A percentile compares a stretch with the other conserved stretches of the same genome.
These are phyloP conservation scores for Nipponacmea schrenckii DNA, from an alignment of 2,888 invertebrate species.

Conservation along the genomic window DNA sequence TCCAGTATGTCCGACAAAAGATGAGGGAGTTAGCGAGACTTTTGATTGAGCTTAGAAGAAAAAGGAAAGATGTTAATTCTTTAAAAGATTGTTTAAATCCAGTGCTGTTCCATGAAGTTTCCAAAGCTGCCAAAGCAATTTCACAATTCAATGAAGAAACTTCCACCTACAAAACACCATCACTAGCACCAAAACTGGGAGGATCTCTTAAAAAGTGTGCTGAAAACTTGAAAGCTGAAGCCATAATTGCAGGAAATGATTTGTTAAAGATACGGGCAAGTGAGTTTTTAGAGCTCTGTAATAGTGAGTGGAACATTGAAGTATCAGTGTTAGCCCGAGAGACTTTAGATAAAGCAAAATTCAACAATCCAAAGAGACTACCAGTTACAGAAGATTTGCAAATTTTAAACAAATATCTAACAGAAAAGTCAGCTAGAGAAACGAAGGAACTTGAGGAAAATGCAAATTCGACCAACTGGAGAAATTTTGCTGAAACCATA, in stretches of 20 bases:
- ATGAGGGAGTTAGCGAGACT: neutral
- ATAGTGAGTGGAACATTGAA: neutral
- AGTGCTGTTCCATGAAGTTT: neutral
- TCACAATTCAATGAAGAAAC: neutral
- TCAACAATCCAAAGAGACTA: neutral
- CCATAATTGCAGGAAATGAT: neutral
- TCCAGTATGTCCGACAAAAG: neutral
- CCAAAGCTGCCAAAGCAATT: neutral
- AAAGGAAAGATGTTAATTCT: neutral
- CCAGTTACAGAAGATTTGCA: neutral
- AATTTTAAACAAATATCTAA: neutral
- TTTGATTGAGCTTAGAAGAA: neutral
- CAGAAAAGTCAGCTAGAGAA: neutral
- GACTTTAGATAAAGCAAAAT: neutral
- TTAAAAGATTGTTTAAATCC: conserved; percentile 1
- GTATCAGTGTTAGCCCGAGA: neutral
- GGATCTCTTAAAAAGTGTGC: neutral
- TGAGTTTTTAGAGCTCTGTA: neutral
- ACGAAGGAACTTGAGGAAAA: neutral
- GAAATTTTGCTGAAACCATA: neutral
- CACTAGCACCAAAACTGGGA: neutral
- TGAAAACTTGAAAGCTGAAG: neutral
- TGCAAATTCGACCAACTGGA: neutral
- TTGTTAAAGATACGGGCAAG: neutral
- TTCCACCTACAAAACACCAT: neutral